Percentiles rank a stretch among this genome's conserved stretches.
Evolutionary conservation across 1,140 invertebrate genomes (phyloP).

Genomic region (Teleopsis dalmanni): DNA sequence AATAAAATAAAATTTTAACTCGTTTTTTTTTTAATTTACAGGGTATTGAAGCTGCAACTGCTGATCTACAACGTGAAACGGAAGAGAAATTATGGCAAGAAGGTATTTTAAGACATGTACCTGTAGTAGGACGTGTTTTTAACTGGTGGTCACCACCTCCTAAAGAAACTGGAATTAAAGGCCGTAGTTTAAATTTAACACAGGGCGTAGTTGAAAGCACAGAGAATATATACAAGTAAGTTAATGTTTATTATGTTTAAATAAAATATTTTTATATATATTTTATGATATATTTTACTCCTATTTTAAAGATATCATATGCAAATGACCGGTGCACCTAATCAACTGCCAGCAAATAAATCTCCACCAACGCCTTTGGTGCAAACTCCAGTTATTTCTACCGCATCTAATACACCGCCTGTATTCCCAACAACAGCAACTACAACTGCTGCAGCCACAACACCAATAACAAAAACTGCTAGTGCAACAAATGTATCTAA

Average conservation of each 20-base stretch:
- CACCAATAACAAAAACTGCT: constrained; percentile 2
- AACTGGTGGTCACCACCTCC: constrained; percentile 77
- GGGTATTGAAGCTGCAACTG: constrained; percentile 86
- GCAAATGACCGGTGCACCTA: constrained; percentile 53
- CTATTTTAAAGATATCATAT: constrained; percentile 80
- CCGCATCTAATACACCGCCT: constrained; percentile 16
- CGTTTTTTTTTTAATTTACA: constrained; percentile 12
- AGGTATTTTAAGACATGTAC: constrained; percentile 85
- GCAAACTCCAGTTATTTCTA: constrained; percentile 53
- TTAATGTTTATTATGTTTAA: too few relatives aligned
- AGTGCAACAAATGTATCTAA: constrained; percentile 5
- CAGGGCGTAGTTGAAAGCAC: constrained; percentile 82
- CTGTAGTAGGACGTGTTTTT: constrained; percentile 81
- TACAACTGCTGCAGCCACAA: background rate
- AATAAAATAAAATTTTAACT: too few relatives aligned
- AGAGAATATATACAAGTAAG: constrained; percentile 75
- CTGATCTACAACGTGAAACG: constrained; percentile 82
- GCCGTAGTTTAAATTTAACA: constrained; percentile 78
- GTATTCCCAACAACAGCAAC: constrained; percentile 24
- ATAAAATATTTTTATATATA: background rate
- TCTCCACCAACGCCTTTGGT: constrained; percentile 58
- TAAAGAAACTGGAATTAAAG: constrained; percentile 69
- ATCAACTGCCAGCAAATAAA: constrained; percentile 50
- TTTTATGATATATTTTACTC: background rate
- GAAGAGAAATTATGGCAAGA: constrained; percentile 88